Evolutionary conservation across 92 coral and sea anemone genomes (phyloP).

Genomic region (Umimayanthus kanabou): DNA sequence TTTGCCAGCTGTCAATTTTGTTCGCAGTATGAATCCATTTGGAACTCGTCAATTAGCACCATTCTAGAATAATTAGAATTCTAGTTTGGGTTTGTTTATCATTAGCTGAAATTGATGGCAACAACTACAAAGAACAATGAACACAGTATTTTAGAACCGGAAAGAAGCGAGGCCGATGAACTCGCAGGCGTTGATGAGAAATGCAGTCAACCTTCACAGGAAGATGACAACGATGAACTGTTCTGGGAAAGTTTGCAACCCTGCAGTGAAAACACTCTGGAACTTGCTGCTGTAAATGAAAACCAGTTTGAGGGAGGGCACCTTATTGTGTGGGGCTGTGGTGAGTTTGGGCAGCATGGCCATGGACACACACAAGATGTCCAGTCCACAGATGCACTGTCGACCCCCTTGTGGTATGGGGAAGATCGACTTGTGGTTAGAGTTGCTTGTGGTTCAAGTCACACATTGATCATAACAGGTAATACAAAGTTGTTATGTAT

Average conservation of each 20-base stretch:
- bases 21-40: neutral
- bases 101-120: neutral
- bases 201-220: neutral
- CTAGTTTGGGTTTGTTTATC: conserved; percentile 10
- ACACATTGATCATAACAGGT: conserved; percentile 91
- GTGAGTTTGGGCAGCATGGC: conserved; percentile 99
- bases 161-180: neutral
- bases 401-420: conserved; percentile 70
- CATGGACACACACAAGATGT: conserved; percentile 78
- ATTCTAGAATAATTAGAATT: too few relatives aligned
- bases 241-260: neutral
- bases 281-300: neutral
- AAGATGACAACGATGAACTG: neutral
- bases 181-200: conserved; percentile 4
- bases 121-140: neutral
- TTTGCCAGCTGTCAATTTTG: neutral
- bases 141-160: neutral
- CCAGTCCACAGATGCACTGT: conserved; percentile 48
- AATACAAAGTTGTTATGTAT: neutral
- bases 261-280: neutral
- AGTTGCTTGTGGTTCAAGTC: conserved; percentile 94
- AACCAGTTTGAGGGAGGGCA: conserved; percentile 47
- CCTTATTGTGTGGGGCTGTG: conserved; percentile 97
- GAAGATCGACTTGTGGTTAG: conserved; percentile 65
- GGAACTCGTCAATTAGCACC: neutral